Evolutionary conservation across 2,113 vertebrate species (phyloP).

Genomic region (Todiramphus saurophagus): DNA sequence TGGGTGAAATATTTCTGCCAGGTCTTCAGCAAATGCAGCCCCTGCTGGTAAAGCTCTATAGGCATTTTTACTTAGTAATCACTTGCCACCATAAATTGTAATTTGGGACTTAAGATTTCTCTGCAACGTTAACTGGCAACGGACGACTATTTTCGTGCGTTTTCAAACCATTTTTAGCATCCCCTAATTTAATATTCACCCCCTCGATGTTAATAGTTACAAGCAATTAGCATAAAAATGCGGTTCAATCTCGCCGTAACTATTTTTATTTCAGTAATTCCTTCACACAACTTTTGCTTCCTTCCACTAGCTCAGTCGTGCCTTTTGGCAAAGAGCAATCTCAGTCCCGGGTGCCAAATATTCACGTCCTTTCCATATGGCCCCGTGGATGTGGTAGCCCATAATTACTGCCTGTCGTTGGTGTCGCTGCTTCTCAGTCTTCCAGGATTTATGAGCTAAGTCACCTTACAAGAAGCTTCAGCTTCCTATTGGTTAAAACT

Average conservation of each 20-base stretch:
- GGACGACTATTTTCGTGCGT: background rate
- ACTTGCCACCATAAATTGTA: background rate
- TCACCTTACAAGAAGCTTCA: background rate
- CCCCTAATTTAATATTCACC: background rate
- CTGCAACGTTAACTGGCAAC: background rate
- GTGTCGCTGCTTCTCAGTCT: background rate
- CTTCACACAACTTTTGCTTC: background rate
- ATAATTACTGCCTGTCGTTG: background rate
- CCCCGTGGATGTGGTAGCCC: background rate
- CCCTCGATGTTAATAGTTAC: background rate
- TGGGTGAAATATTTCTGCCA: background rate
- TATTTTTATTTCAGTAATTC: background rate
- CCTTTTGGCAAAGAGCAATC: background rate
- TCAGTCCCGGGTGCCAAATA: background rate
- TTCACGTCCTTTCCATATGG: background rate
- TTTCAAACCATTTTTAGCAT: background rate
- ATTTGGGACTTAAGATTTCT: background rate
- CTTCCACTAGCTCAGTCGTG: background rate
- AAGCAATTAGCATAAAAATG: slow-evolving; percentile 14
- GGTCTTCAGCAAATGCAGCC: background rate
- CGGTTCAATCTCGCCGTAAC: background rate
- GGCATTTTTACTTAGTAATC: background rate
- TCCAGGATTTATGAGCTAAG: background rate
- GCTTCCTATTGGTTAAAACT: background rate
- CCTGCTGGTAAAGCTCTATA: background rate